Conservation (phyloP, 2,797 vertebrate genomes). For the Falco concolor region DNA sequence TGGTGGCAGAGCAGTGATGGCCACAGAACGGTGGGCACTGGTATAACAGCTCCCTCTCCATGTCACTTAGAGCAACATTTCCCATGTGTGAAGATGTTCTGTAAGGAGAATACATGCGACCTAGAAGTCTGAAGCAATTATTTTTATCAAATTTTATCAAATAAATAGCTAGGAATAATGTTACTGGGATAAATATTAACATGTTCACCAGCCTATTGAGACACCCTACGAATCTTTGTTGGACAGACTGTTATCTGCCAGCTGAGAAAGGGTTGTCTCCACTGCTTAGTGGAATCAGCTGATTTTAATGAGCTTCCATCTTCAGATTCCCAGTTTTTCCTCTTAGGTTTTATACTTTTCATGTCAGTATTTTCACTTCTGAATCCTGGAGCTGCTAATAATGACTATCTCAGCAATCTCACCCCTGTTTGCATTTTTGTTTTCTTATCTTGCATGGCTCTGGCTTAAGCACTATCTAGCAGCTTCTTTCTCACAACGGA, state of each 20-base stretch:
- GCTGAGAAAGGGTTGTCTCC: neutral
- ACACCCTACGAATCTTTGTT: neutral
- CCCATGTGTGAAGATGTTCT: neutral
- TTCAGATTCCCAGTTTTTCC: neutral
- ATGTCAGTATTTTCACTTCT: neutral
- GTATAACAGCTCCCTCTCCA: neutral
- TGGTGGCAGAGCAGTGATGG: neutral
- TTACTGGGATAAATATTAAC: neutral
- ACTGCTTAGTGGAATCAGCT: neutral
- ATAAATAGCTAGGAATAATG: neutral
- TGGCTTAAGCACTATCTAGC: constrained; percentile 19
- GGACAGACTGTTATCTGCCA: neutral
- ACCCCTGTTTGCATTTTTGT: neutral
- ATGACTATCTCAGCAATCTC: neutral
- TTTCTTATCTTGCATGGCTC: neutral
- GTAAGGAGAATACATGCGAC: neutral
- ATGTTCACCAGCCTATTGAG: neutral
- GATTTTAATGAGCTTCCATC: neutral
- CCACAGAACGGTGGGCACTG: accelerated
- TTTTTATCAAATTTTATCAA: neutral
- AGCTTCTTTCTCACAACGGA: constrained; percentile 4
- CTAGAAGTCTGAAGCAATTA: neutral
- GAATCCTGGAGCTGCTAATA: neutral
- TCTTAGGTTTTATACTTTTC: neutral
- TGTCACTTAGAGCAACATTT: neutral